These are phyloP conservation scores for Liparis tanakae DNA, from an alignment of 2,797 vertebrate species.

Conservation along the genomic window DNA sequence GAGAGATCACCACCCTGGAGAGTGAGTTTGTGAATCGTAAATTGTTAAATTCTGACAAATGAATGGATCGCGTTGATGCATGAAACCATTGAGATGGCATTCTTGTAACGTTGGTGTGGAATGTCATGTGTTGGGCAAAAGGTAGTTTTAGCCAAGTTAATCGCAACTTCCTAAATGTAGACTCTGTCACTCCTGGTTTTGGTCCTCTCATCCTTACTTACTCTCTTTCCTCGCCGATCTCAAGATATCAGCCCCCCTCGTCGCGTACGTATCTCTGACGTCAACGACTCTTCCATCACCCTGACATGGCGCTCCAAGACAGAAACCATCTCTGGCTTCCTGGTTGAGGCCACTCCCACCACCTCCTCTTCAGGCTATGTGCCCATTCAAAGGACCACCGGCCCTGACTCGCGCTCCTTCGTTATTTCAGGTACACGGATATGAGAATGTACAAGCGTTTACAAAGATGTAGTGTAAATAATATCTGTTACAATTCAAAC, in stretches of 20 bases:
- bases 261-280: constrained; percentile 89
- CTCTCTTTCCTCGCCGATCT: neutral
- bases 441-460: neutral
- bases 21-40: constrained; percentile 85
- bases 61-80: neutral
- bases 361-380: constrained; percentile 69
- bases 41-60: neutral
- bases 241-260: constrained; percentile 94
- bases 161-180: neutral
- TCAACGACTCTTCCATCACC: constrained; percentile 92
- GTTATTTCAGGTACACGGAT: constrained; percentile 88
- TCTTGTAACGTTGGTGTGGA: neutral
- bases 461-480: neutral
- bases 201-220: neutral
- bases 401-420: constrained; percentile 84
- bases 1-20: constrained; percentile 90
- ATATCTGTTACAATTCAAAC: neutral
- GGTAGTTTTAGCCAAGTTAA: neutral
- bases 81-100: neutral
- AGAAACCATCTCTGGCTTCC: constrained; percentile 93
- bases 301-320: constrained; percentile 95
- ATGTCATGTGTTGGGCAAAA: neutral
- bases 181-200: neutral
- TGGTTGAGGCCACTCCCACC: constrained; percentile 88
- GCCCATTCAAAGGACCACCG: constrained; percentile 88